Conservation (phyloP, 2,113 vertebrate species). For the Chaetops frenatus region DNA sequence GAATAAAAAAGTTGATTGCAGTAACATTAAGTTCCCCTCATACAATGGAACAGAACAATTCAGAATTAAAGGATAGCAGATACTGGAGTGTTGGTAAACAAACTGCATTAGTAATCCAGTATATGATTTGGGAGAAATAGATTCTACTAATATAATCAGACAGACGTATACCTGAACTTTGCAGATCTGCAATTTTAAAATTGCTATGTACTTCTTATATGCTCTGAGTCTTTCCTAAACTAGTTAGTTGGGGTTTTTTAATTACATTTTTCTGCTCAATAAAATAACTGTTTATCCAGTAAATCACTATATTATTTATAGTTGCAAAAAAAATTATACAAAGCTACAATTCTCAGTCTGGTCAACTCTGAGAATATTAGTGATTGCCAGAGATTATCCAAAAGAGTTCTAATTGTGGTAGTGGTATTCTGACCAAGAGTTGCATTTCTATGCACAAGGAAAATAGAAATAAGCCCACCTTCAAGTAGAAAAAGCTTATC, state of each 20-base stretch:
- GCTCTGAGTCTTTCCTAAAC: not conserved
- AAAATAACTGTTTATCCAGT: not conserved
- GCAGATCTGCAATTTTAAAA: not conserved
- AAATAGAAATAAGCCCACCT: not conserved
- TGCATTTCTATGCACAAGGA: not conserved
- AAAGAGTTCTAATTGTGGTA: not conserved
- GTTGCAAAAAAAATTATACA: not conserved
- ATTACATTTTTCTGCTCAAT: not conserved
- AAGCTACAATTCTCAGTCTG: not conserved
- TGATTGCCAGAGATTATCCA: not conserved
- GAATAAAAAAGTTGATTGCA: not conserved
- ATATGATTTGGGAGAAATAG: not conserved
- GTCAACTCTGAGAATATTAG: not conserved
- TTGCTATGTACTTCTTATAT: not conserved
- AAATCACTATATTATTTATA: not conserved
- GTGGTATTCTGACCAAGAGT: not conserved
- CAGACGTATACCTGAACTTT: not conserved
- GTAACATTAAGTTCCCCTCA: not conserved
- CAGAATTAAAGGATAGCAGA: not conserved
- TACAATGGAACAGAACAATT: not conserved
- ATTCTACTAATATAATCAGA: not conserved
- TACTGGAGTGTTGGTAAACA: not conserved
- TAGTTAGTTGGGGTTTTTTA: not conserved
- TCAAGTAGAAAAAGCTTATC: not conserved
- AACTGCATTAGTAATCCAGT: not conserved